phyloP scores from a whole-genome alignment of 2,113 vertebrate genomes.

The Nymphicus hollandicus region DNA sequence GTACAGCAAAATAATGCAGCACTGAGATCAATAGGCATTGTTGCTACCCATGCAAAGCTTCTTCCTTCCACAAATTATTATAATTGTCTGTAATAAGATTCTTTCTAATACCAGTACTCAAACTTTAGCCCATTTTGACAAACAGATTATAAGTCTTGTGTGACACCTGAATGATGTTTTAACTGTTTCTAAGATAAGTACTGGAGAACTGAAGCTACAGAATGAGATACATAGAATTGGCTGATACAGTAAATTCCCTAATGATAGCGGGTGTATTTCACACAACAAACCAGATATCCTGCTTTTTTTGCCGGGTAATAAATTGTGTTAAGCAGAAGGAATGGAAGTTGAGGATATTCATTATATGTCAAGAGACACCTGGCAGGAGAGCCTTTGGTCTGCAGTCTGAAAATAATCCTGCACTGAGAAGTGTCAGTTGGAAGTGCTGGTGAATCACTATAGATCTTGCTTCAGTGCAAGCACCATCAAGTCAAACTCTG shows the following conservation, averaged over 20 bases:
- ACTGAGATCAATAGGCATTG: neutral
- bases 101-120: neutral
- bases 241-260: neutral
- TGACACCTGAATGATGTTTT: neutral
- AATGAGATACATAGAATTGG: neutral
- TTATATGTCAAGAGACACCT: neutral
- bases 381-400: neutral
- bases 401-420: neutral
- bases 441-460: neutral
- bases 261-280: rapidly evolving
- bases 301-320: neutral
- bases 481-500: neutral
- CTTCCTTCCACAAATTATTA: neutral
- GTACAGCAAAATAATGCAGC: neutral
- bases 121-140: neutral
- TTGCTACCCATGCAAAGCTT: neutral
- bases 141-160: neutral
- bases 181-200: neutral
- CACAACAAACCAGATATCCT: neutral
- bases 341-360: neutral
- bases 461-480: neutral
- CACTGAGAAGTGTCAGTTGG: neutral
- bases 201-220: neutral
- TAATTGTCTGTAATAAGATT: neutral
- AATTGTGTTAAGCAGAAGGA: neutral